Evolutionary conservation across 2,113 vertebrate species (phyloP).

Genomic region (Rhagologus leucostigma): DNA sequence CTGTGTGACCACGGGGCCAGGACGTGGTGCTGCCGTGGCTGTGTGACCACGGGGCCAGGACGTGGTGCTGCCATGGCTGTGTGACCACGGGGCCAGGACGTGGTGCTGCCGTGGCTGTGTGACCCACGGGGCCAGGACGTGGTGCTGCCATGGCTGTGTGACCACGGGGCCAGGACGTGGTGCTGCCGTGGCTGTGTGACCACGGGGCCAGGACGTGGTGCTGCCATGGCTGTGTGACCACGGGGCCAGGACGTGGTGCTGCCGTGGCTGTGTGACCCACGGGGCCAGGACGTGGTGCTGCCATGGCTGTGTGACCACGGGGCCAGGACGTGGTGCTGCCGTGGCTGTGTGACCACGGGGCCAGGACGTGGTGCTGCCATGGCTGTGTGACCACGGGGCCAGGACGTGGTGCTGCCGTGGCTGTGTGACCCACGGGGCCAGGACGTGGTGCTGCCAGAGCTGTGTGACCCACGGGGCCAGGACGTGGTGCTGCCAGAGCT

Average conservation of each 20-base stretch:
- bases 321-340: no score
- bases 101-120: neutral
- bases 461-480: fast-evolving
- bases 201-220: fast-evolving
- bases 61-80: fast-evolving
- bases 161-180: no score
- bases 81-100: fast-evolving
- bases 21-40: neutral
- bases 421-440: neutral
- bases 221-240: neutral
- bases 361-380: fast-evolving
- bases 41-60: no score
- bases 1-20: fast-evolving
- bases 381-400: neutral
- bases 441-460: neutral
- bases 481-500: neutral
- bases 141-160: neutral
- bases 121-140: no score
- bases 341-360: neutral
- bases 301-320: fast-evolving
- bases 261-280: neutral
- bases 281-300: no score
- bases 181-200: neutral
- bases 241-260: no score
- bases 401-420: fast-evolving